phyloP scores from a whole-genome alignment of 2,113 vertebrate genomes.

The Junco hyemalis region DNA sequence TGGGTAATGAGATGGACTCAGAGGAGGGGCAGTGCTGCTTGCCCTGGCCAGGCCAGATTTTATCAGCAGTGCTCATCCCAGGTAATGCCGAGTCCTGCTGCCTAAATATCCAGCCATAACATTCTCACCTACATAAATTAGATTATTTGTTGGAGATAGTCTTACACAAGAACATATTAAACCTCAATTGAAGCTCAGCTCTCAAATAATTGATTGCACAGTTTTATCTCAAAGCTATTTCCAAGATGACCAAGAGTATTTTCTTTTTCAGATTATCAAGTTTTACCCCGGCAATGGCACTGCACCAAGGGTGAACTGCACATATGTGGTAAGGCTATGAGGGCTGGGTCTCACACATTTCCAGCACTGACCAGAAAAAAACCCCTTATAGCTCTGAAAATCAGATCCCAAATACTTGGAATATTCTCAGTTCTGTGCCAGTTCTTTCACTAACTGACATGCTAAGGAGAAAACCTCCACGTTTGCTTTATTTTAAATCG shows the following conservation, averaged over 20 bases:
- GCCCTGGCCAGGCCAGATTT: neutral
- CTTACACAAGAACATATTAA: neutral
- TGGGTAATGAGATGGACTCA: neutral
- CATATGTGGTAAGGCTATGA: constrained; percentile 74
- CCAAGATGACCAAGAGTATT: neutral
- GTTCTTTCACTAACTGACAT: neutral
- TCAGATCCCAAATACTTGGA: neutral
- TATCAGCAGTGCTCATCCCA: no score
- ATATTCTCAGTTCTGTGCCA: neutral
- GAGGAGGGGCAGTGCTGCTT: neutral
- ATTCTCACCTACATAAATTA: neutral
- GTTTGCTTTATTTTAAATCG: neutral
- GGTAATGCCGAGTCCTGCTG: rapidly evolving
- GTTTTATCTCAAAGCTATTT: neutral
- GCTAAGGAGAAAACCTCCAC: neutral
- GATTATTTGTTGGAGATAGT: neutral
- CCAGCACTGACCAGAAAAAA: neutral
- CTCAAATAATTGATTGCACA: neutral
- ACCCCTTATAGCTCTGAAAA: neutral
- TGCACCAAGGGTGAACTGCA: constrained; percentile 79
- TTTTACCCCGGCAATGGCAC: constrained; percentile 78
- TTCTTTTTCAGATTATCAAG: constrained; percentile 80
- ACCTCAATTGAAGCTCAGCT: neutral
- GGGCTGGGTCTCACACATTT: neutral
- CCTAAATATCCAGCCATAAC: neutral